These are phyloP conservation scores for Hemistola chrysoprasaria DNA, from an alignment of 2,888 invertebrate genomes.

Conservation along the genomic window DNA sequence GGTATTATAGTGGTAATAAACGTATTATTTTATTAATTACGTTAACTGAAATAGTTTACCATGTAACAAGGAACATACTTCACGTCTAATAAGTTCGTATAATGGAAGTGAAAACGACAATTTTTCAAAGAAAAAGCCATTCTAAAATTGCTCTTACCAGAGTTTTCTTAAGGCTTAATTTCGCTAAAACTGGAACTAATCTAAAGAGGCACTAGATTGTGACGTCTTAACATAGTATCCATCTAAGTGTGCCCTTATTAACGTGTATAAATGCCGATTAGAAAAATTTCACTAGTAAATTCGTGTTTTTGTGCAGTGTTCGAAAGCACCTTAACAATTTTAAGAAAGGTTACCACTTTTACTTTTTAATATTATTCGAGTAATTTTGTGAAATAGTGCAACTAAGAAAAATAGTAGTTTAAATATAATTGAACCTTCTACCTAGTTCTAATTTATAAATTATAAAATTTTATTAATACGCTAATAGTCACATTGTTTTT, in stretches of 20 bases:
- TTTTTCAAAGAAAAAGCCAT: too few species aligned
- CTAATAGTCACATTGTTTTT: too few species aligned
- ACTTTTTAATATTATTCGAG: too few species aligned
- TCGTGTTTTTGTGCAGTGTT: constrained; percentile 62
- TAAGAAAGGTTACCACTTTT: constrained; percentile 3
- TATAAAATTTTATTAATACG: too few species aligned
- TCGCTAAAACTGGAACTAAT: not conserved
- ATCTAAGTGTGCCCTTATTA: constrained; percentile 36
- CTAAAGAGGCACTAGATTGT: constrained; percentile 13
- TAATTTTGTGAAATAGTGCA: not conserved
- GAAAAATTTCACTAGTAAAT: constrained; percentile 69
- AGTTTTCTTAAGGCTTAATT: not conserved
- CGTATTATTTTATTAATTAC: too few species aligned
- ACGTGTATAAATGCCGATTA: constrained; percentile 59
- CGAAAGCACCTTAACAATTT: constrained; percentile 47
- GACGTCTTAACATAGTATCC: constrained; percentile 7
- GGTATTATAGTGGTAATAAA: too few species aligned
- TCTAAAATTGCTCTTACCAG: not conserved
- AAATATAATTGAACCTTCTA: too few species aligned
- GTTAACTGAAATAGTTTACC: too few species aligned
- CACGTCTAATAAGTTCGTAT: too few species aligned
- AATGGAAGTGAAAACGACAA: too few species aligned
- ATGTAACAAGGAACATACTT: too few species aligned
- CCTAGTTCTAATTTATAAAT: too few species aligned
- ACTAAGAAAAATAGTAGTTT: not conserved